Evolutionary conservation across 2,113 vertebrate genomes (phyloP), one percentile per base, ranked within the genome.

Genomic region (Phyllopteryx taeniolatus): DNA sequence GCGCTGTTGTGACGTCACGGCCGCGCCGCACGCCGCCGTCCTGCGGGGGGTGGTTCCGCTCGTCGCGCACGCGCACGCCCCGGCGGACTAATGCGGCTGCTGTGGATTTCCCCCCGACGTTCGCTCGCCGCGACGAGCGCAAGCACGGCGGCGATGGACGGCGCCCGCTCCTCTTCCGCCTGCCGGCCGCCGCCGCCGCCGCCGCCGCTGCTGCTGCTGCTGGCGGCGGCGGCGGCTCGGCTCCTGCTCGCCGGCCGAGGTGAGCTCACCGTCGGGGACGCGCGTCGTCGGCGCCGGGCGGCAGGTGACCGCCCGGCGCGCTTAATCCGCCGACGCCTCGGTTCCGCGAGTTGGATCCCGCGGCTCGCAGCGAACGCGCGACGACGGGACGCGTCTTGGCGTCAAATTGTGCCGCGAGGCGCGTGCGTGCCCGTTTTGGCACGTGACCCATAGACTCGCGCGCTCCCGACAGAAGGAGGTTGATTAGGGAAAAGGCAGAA

Each of bases 1-100:
- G 88, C 91, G 90, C 86, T 91, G 76, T 83, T 82, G 79, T 91
- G 88, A 91, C 91, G 86, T 92, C 90, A 91, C 83, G 46, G 70
- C 78, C 74, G 1, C 14, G 68, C 72, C 57, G 75, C 72, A 78
- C 79, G 1, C 74, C 70, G 83, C 1, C 27, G 1, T 27, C 27
- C 27, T 27, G 27, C 27, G 27, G 27, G 74, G 80, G 85, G 83
- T 77, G 46, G 69, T 77, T 46, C 14, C 17, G 39, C 75, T 86
- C 43, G 73, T 62, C 68, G 44, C 22, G 27, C 20, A 20, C 44
- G 42, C 46, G 2, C 17, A 20, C 49, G 51, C 51, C 9, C n/a
- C 9, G 3, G 5, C 54, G 56, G 56, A 59, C 56, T 59, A 59
- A 59, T 59, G 22, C 5, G 22, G 73, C 78, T 44, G 71, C 17